Percentiles rank a stretch among this genome's conserved stretches.
Evolutionary conservation across 2,113 vertebrate species (phyloP).

Genomic region (Myiagra hebetior): DNA sequence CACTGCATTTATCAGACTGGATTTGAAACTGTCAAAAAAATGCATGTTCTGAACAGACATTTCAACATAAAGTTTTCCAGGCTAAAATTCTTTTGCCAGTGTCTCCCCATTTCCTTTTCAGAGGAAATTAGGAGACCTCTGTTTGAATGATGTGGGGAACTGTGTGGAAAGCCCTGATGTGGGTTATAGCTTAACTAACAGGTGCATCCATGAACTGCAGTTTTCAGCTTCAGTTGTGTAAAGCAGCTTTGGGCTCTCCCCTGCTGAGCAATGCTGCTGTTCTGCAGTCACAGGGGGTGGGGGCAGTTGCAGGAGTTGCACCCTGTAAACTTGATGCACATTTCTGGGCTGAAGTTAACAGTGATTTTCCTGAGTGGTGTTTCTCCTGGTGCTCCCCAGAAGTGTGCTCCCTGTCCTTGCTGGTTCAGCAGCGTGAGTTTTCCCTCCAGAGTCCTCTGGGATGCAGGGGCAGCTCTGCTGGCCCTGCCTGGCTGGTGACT

Average conservation of each 20-base stretch:
- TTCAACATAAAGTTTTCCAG: background rate
- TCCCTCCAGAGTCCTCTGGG: background rate
- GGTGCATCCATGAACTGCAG: background rate
- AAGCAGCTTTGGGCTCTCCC: background rate
- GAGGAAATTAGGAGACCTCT: background rate
- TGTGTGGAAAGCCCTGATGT: background rate
- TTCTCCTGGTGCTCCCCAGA: background rate
- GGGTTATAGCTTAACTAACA: background rate
- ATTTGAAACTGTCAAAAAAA: background rate
- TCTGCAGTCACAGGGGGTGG: background rate
- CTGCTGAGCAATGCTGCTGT: background rate
- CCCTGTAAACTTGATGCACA: background rate
- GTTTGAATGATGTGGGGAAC: background rate
- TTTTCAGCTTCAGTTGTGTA: background rate
- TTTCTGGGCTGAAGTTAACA: background rate
- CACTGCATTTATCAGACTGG: background rate
- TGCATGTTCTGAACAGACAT: background rate
- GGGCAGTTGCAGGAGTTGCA: background rate
- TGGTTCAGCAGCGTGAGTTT: background rate
- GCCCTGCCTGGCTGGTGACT: background rate
- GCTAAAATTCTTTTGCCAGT: background rate
- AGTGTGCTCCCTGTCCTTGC: background rate
- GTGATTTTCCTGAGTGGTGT: background rate
- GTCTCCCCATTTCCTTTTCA: background rate
- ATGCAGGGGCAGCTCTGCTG: background rate